Evolutionary conservation across 2,113 vertebrate genomes (phyloP), one percentile per base, ranked within the genome.

Genomic region (Elaphurus davidianus): DNA sequence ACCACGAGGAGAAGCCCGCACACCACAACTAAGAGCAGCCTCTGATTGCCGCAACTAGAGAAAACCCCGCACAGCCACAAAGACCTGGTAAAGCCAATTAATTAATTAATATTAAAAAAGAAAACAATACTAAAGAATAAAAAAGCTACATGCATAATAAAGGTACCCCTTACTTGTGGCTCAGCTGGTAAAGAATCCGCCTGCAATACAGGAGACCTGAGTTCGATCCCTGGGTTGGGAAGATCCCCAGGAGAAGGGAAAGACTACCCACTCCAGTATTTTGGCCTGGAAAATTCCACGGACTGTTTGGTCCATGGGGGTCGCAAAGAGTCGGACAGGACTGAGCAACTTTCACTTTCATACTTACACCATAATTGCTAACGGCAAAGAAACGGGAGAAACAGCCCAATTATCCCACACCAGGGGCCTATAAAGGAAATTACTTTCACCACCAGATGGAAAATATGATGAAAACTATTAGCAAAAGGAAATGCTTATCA

Each of bases 351-450:
- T 71, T 23, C 10, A 74, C 67, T 74, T 74, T 40, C 67, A 74
- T 40, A 40, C n/a, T 40, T 74, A 23, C 5, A 71, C 13, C n/a
- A 7, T 55, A 23, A 91, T 64, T 81, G 87, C 54, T 67, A 71
- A 78, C 33, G 76, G 36, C 54, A 62, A 45, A 94, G 91, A 88
- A 62, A 27, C 9, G 43, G 71, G 45, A 96, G 45, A 96, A 96
- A 83, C n/a, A 91, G n/a, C 14, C 30, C 62, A 91, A 67, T 36
- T 94, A n/a, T 12, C 12, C 36, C 71, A 62, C 28, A 59, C 3
- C 19, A 67, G 27, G 83, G 83, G 15, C 57, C 33, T 33, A n/a
- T 43, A 33, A 74, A 97, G 57, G 79, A 71, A 94, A 97, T 87
- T 40, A 94, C 17, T 36, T 43, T 93, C 12, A 60, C 23, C 21